Evolutionary conservation across 2,797 vertebrate genomes (phyloP), one percentile per base, ranked within the genome.

Genomic region (Pangasius djambal): DNA sequence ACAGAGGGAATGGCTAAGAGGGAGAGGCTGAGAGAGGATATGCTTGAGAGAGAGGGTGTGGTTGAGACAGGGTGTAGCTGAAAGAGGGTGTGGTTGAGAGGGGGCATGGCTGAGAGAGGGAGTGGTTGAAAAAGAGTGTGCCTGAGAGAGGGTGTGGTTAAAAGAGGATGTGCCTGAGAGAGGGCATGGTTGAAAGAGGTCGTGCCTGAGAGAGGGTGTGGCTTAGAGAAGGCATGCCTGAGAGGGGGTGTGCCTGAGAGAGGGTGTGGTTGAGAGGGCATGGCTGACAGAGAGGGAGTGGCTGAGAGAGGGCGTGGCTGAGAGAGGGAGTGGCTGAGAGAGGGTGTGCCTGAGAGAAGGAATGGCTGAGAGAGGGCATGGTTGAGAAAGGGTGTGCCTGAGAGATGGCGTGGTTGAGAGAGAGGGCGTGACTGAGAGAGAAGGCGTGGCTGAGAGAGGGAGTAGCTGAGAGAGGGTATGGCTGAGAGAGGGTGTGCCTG

Each of bases 1-100:
- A n/a, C n/a, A 0, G n/a, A 15, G 65, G 65, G 10, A 4, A 2
- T 18, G 6, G 6, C 0, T 37, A 16, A 40, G 67, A 34, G 31
- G 28, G 67, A 2, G 31, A 5, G 67, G 12, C 0, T 31, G 31
- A 34, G 67, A 0, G 2, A 4, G 63, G 9, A 3, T 34, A 34
- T 34, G 34, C 34, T 34, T 34, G 34, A n/a, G 31, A 34, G 28
- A 67, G 4, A 1, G 61, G 2, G 63, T 1, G 63, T 18, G 16
- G 16, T 0, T 40, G n/a, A n/a, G n/a, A n/a, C n/a, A n/a, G n/a
- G n/a, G 10, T 31, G 10, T 16, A 6, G 15, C 0, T 37, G 34
- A 40, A 15, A 34, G 67, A 34, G n/a, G n/a, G n/a, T n/a, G n/a
- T 18, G 16, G 15, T 0, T 40, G 34, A 40, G 31, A 37, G 31